Base-by-base conservation (phyloP, 1,140 invertebrate species). In the Hylaeus volcanicus region DNA sequence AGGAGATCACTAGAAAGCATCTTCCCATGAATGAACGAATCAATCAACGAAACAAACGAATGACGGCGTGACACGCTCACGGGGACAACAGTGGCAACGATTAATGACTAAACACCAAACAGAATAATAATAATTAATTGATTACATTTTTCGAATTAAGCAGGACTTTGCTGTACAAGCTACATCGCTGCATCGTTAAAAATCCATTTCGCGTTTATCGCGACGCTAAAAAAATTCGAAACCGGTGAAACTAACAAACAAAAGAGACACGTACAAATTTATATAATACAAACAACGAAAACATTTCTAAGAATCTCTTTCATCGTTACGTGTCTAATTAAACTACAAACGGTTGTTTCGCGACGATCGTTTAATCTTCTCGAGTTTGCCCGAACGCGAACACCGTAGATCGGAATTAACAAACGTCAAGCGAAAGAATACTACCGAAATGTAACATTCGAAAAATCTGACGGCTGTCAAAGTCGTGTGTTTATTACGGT, bases 1-100 rank as follows among this genome's bases (percentile, higher is more conserved):
- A 71, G 79, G 83, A 76, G 82, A 68, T 71, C 74, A 79, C 80
- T 77, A 86, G 87, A 88, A 82, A 84, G 74, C 75, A 84, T 82
- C 85, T 84, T 79, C 78, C 70, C 74, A 83, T 83, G 82, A 83
- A 86, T 87, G 86, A 87, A 86, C 79, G 86, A 87, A 87, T 82
- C 72, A 74, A 85, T 82, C 72, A 71, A 85, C 70, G 86, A 9
- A 79, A 74, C 53, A 78, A 79, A 81, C 71, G 73, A 77, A 81
- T 63, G 73, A 81, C 72, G 60, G 55, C 65, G 26, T 26, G 26
- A 26, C 26, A 53, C 56, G 61, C 61, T 80, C 66, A 70, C 26
- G 55, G 43, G 51, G 64, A 60, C 39, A 63, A 80, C 65, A 65
- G 26, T 26, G 26, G 15, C n/a, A 78, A 63, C 69, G 12, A 63